These are phyloP conservation scores for Meloidogyne hapla DNA, from an alignment of 1,140 invertebrate species.

Conservation along the genomic window DNA sequence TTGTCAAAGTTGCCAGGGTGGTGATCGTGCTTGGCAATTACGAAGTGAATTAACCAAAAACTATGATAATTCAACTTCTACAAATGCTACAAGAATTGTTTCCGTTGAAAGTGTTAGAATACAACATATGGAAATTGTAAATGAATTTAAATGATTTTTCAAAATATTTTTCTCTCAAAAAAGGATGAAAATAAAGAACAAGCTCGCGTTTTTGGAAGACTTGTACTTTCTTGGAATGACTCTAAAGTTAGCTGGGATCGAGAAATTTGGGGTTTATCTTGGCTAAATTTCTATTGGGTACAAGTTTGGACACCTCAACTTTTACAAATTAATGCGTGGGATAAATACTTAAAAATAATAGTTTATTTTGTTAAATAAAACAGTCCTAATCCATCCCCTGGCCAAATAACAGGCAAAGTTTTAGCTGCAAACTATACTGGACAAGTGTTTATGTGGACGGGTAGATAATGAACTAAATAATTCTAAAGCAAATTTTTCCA, in stretches of 20 bases:
- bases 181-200: slow-evolving; percentile 36
- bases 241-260: slow-evolving; percentile 60
- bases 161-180: background rate
- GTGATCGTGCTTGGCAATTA: slow-evolving; percentile 61
- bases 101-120: slow-evolving; percentile 57
- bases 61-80: slow-evolving; percentile 56
- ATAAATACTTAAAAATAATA: slow-evolving; percentile 13
- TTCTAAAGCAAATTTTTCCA: background rate
- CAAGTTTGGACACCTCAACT: slow-evolving; percentile 63
- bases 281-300: slow-evolving; percentile 64
- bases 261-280: slow-evolving; percentile 61
- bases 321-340: slow-evolving; percentile 62
- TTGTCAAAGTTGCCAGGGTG: slow-evolving; percentile 62
- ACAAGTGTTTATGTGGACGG: slow-evolving; percentile 62
- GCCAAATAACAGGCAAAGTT: slow-evolving; percentile 58
- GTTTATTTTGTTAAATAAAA: slow-evolving; percentile 17
- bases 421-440: slow-evolving; percentile 63
- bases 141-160: background rate
- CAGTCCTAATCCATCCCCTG: slow-evolving; percentile 52
- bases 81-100: slow-evolving; percentile 49
- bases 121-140: slow-evolving; percentile 59
- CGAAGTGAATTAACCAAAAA: slow-evolving; percentile 53
- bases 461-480: no score
- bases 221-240: slow-evolving; percentile 63
- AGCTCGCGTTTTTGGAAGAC: slow-evolving; percentile 48